phyloP scores from a whole-genome alignment of 2,888 invertebrate species.

The Mesorhabditis spiculigera region DNA sequence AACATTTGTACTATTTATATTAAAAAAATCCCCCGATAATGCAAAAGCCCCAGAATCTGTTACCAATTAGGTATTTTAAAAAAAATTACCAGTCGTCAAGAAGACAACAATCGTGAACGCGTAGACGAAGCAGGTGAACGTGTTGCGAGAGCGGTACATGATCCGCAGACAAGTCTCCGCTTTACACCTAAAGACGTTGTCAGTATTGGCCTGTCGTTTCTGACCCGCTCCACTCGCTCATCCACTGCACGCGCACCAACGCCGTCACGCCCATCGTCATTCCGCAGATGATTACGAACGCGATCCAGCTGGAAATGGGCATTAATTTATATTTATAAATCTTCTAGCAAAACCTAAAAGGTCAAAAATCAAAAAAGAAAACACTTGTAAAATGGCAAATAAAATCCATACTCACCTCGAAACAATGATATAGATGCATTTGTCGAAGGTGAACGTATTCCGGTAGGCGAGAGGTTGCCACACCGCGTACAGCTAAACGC shows the following conservation, averaged over 20 bases:
- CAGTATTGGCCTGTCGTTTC: not conserved
- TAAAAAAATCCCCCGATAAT: too few relatives aligned
- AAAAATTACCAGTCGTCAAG: conserved; percentile 20
- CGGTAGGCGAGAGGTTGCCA: conserved; percentile 3
- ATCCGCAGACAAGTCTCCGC: conserved; percentile 26
- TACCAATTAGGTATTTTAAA: too few relatives aligned
- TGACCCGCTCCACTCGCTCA: not conserved
- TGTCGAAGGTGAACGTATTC: conserved; percentile 6
- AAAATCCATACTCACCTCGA: not conserved
- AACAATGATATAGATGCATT: conserved; percentile 5
- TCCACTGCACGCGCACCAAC: conserved; percentile 21
- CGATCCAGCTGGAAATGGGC: conserved; percentile 41
- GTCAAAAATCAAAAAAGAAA: too few relatives aligned
- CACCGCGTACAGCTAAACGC: not conserved
- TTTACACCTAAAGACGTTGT: conserved; percentile 21
- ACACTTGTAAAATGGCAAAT: not conserved
- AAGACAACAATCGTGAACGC: conserved; percentile 25
- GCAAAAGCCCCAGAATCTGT: too few relatives aligned
- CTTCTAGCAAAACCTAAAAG: too few relatives aligned
- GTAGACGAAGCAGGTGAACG: conserved; percentile 20
- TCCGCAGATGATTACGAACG: conserved; percentile 41
- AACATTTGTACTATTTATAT: too few relatives aligned
- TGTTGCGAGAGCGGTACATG: conserved; percentile 30
- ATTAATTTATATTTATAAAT: not conserved
- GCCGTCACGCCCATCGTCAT: conserved; percentile 44